Base-by-base conservation (phyloP, 2,797 vertebrate genomes). In the Valencia hispanica region DNA sequence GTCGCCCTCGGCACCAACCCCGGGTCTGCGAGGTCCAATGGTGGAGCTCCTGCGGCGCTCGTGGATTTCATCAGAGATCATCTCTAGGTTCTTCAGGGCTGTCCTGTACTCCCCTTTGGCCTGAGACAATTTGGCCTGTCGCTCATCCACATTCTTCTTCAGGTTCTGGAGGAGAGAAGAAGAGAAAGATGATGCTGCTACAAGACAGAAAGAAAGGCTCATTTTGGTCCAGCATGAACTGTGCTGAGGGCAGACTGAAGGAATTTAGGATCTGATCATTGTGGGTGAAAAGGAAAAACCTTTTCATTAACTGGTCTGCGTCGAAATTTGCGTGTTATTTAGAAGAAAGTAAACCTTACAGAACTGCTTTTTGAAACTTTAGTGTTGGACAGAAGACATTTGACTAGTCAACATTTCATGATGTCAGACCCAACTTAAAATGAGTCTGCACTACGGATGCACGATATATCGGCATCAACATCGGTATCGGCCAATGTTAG, bases 41-140 rank as follows among this genome's bases (percentile, higher is more conserved):
- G 95, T 87, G 0, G 94, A 95, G 79, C 86, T 96, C 0, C 97
- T 94, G 34, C 98, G 94, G 7, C 96, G 95, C 93, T 98, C 96
- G 0, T 99, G 98, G 87, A 99, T 99, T 95, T 99, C 97, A 4
- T 99, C 97, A 0, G 98, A 99, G 91, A 99, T 99, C 94, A 94
- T 96, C 95, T 99, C 98, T 90, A 99, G 94, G 83, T 97, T 99
- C 94, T 96, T 96, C 88, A 99, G 93, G 3, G 98, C 97, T 0
- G 94, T 94, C 92, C 97, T 99, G 76, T 99, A 99, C 71, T 98
- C 96, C 0, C 95, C 96, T 79, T 99, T 99, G 2, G 97, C 97
- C 87, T 96, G 92, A 2, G 95, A 94, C 84, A 99, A 95, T 65
- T 96, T 97, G 84, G 95, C 94, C 92, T 99, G 98, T 34, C 97